Base-by-base conservation (phyloP, 2,797 vertebrate species). In the Pseudomugil gertrudae region DNA sequence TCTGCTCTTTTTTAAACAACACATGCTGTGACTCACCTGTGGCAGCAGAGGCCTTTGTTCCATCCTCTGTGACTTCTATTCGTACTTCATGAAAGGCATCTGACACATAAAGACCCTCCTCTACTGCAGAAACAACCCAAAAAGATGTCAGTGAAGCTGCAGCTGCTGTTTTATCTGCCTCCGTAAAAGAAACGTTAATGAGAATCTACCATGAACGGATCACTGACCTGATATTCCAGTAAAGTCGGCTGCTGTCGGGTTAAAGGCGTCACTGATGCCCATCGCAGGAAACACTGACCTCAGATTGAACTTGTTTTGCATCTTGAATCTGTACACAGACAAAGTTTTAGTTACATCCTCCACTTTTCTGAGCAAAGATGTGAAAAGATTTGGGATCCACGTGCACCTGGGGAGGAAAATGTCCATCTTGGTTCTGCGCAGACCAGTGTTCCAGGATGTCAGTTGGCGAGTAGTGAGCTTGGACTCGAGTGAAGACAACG, bases 351-450 rank as follows among this genome's bases (percentile, higher is more conserved):
- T 19, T 3, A 35, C 26, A 35, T 2, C 30, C 55, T 9, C 8
- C 5, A 23, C 4, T 19, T n/a, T 9, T 24, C 30, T 57, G 4
- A 17, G 13, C 3, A 21, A 36, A 35, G 35, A 6, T 9, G 3
- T 62, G 5, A 50, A 54, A 23, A 24, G 5, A 40, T 40, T 3
- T 47, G 0, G 1, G 0, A 15, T 15, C 50, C 19, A 2, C 5
- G 7, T 2, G 3, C 68, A 97, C 96, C 96, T 96, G 24, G 97
- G 96, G 2, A 98, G 88, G 79, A 97, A 95, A 66, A 97, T 64
- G 45, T 97, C 95, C 94, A 96, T 95, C 83, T 94, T 95, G 57
- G 69, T 93, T 78, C 94, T 93, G 55, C 92, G 94, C 56, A 96
- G 92, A 68, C 89, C 92, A 6, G 69, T 85, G 51, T 92, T 88